Evolutionary conservation across 2,888 invertebrate genomes (phyloP).

Genomic region (Alitta virens): DNA sequence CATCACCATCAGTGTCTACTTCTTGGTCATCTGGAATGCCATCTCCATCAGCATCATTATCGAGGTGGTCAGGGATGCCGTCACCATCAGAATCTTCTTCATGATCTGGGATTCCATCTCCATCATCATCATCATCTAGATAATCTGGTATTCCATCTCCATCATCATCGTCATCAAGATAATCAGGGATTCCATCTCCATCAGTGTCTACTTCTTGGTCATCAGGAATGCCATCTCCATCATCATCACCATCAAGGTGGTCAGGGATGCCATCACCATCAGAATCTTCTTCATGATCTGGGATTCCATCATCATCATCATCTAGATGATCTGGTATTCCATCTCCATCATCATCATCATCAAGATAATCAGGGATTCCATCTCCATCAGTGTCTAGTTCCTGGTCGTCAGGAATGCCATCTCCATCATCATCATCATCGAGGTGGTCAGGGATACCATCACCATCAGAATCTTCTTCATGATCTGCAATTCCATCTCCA

Average conservation of each 20-base stretch:
- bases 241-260: constrained; percentile 34
- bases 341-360: constrained; percentile 41
- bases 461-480: constrained; percentile 24
- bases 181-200: constrained; percentile 30
- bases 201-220: constrained; percentile 27
- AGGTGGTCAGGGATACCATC: constrained; percentile 28
- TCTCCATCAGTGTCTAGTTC: constrained; percentile 36
- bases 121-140: constrained; percentile 32
- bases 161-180: constrained; percentile 20
- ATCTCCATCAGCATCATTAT: constrained; percentile 37
- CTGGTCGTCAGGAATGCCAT: constrained; percentile 34
- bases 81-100: constrained; percentile 32
- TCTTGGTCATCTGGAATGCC: constrained; percentile 36
- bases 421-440: constrained; percentile 42
- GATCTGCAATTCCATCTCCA: constrained; percentile 41
- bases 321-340: constrained; percentile 41
- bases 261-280: constrained; percentile 50
- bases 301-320: constrained; percentile 41
- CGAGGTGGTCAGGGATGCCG: constrained; percentile 35
- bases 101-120: constrained; percentile 25
- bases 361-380: constrained; percentile 38
- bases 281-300: no score
- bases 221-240: constrained; percentile 36
- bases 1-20: constrained; percentile 41
- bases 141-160: constrained; percentile 35